Percentiles rank a stretch among this genome's conserved stretches.
phyloP scores from a whole-genome alignment of 64 coral and sea anemone genomes.

The Montipora capricornis region DNA sequence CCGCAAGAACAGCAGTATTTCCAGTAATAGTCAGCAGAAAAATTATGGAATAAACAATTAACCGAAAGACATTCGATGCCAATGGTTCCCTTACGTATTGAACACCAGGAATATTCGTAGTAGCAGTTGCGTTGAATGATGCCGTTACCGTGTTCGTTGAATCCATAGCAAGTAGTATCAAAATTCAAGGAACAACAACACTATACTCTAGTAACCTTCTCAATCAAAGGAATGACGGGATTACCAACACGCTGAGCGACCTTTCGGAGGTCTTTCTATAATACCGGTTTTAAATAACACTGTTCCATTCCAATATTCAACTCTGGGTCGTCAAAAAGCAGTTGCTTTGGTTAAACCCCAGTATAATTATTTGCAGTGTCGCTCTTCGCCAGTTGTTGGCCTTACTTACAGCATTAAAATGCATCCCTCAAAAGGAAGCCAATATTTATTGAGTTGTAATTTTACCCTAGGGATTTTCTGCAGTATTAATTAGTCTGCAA shows the following conservation, averaged over 20 bases:
- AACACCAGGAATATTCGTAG: neutral
- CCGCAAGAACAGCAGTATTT: constrained; percentile 44
- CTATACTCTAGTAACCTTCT: neutral
- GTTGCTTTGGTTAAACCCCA: neutral
- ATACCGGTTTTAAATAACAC: constrained; percentile 48
- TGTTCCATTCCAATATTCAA: neutral
- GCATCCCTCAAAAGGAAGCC: neutral
- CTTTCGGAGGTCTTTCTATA: neutral
- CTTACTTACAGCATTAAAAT: constrained; percentile 16
- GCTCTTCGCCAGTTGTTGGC: neutral
- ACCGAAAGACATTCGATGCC: constrained; percentile 60
- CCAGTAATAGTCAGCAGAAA: constrained; percentile 57
- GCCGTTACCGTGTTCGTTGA: neutral
- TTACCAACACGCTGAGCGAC: neutral
- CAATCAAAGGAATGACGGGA: neutral
- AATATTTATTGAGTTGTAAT: constrained; percentile 31
- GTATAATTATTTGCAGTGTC: neutral
- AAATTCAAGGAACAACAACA: neutral
- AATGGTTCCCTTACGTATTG: constrained; percentile 29
- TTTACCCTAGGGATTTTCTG: constrained; percentile 26
- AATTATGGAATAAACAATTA: constrained; percentile 62
- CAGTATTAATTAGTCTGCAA: constrained; percentile 19
- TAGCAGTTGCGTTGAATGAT: neutral
- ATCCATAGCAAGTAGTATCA: neutral
- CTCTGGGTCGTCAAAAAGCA: neutral